phyloP scores from a whole-genome alignment of 2,113 vertebrate species.

The Hucho hucho region DNA sequence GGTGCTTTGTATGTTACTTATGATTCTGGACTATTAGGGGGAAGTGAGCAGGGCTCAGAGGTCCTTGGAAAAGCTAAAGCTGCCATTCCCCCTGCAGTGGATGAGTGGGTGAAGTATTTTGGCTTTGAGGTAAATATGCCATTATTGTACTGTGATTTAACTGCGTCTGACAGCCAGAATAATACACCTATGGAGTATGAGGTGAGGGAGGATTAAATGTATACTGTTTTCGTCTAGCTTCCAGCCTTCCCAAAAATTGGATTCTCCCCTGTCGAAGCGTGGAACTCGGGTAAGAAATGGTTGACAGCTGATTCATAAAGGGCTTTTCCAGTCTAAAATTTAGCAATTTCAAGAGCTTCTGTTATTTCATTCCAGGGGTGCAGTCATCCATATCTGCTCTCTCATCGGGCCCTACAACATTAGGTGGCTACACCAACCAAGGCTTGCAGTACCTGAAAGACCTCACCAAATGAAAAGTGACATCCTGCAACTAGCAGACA shows the following conservation, averaged over 20 bases:
- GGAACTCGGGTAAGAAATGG: conserved; percentile 87
- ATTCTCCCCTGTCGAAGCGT: conserved; percentile 77
- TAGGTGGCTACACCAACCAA: conserved; percentile 75
- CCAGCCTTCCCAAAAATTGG: conserved; percentile 82
- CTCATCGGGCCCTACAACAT: conserved; percentile 82
- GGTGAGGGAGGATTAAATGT: neutral
- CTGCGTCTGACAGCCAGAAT: neutral
- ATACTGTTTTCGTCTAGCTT: conserved; percentile 64
- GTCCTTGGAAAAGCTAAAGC: conserved; percentile 79
- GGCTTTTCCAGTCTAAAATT: too few species aligned
- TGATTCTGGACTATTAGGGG: conserved; percentile 84
- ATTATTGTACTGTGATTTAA: neutral
- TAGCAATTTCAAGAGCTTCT: neutral
- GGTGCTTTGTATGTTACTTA: conserved; percentile 83
- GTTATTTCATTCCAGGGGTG: conserved; percentile 76
- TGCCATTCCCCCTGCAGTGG: conserved; percentile 80
- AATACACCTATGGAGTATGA: neutral
- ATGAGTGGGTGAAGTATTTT: conserved; percentile 86
- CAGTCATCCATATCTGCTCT: conserved; percentile 78
- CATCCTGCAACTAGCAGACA: neutral
- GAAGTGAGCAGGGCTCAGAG: conserved; percentile 76
- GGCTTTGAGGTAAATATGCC: conserved; percentile 78
- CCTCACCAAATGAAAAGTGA: conserved; percentile 74
- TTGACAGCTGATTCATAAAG: neutral
- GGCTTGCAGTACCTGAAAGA: conserved; percentile 84